These are phyloP conservation scores for Podocnemis expansa DNA, from an alignment of 2,113 vertebrate genomes.

Conservation along the genomic window DNA sequence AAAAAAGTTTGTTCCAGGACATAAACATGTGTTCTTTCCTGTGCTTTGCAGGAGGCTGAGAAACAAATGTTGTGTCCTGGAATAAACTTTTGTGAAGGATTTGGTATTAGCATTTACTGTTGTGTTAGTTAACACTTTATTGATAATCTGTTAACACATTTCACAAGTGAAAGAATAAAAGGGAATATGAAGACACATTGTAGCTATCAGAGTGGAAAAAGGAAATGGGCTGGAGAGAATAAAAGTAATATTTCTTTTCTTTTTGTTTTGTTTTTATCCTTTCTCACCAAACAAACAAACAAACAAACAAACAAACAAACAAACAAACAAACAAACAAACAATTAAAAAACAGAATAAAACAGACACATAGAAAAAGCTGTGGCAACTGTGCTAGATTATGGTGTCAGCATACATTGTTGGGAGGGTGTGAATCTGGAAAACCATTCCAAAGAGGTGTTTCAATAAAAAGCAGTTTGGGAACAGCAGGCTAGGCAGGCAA, in stretches of 20 bases:
- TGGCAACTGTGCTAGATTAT: background rate
- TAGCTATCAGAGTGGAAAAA: background rate
- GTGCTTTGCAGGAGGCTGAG: rapidly evolving
- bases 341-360: background rate
- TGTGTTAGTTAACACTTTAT: slow-evolving; percentile 17
- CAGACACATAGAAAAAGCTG: rapidly evolving
- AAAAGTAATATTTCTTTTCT: background rate
- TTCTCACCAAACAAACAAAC: background rate
- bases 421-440: background rate
- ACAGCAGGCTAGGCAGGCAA: background rate
- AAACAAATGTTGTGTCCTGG: slow-evolving; percentile 1
- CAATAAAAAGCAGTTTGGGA: background rate
- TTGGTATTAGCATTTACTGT: slow-evolving; percentile 27
- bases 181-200: background rate
- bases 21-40: background rate
- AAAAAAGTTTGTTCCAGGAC: background rate
- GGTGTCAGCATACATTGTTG: background rate
- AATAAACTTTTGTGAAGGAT: slow-evolving; percentile 1
- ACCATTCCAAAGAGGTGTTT: background rate
- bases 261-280: background rate
- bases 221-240: background rate
- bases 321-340: background rate
- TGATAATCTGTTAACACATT: slow-evolving; percentile 25
- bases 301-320: background rate
- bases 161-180: background rate